A percentile compares a stretch with the other conserved stretches of the same genome.
Evolutionary conservation across 2,797 vertebrate species (phyloP).

Genomic region (Hipposideros larvatus): DNA sequence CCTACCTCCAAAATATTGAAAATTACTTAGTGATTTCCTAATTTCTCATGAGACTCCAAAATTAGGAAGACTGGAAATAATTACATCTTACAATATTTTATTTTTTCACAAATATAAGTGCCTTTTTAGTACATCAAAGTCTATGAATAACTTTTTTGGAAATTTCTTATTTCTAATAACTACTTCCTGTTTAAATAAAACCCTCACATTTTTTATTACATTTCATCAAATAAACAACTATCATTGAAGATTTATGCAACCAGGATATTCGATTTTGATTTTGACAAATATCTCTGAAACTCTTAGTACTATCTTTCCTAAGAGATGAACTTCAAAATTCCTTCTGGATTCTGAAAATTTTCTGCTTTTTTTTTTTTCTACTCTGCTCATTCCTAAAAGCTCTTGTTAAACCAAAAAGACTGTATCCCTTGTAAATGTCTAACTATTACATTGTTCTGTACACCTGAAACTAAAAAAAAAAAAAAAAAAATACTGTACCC

Average conservation of each 20-base stretch:
- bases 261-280: slow-evolving; percentile 30
- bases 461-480: too few species aligned
- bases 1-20: slow-evolving; percentile 49
- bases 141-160: neutral
- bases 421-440: too few species aligned
- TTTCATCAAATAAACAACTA: slow-evolving; percentile 8
- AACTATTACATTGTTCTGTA: too few species aligned
- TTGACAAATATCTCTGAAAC: neutral
- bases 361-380: neutral
- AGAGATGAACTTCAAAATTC: slow-evolving; percentile 1
- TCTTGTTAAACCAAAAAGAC: slow-evolving; percentile 20
- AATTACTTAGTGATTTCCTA: slow-evolving; percentile 19
- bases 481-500: neutral
- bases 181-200: slow-evolving; percentile 17
- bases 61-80: slow-evolving; percentile 45
- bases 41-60: slow-evolving; percentile 28
- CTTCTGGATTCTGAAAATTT: slow-evolving; percentile 22
- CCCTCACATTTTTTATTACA: neutral
- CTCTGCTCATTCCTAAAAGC: slow-evolving; percentile 10
- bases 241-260: neutral
- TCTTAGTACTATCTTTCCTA: neutral
- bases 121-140: neutral
- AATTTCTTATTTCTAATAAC: slow-evolving; percentile 33
- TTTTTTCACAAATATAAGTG: slow-evolving; percentile 32
- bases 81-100: neutral